Conservation (phyloP, 2,797 vertebrate species). For the Orestias chungarensis region DNA sequence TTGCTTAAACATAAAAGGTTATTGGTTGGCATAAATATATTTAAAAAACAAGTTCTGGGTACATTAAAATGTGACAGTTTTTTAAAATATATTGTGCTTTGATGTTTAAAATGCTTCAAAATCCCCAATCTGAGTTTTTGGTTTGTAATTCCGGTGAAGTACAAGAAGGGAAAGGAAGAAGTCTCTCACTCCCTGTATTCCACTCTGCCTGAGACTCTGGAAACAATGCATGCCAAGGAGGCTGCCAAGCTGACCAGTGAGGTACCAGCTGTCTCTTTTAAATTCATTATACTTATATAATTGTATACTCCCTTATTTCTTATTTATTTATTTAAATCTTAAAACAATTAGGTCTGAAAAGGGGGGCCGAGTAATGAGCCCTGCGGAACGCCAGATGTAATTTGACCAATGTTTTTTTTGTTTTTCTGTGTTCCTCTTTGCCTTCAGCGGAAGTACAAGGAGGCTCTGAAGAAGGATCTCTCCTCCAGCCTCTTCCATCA, state of each 20-base stretch:
- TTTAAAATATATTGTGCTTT: neutral
- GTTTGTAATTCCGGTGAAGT: slow-evolving; percentile 77
- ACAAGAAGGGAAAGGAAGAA: slow-evolving; percentile 82
- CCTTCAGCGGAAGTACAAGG: slow-evolving; percentile 58
- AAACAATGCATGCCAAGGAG: slow-evolving; percentile 87
- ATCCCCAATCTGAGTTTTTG: accelerated
- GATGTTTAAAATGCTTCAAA: accelerated
- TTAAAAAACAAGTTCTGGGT: neutral
- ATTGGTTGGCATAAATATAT: neutral
- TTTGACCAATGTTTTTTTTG: neutral
- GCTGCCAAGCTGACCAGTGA: slow-evolving; percentile 85
- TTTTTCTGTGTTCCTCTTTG: slow-evolving; percentile 8
- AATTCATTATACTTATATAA: neutral
- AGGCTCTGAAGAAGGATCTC: slow-evolving; percentile 29
- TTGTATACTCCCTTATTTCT: too few species aligned
- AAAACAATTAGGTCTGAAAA: neutral
- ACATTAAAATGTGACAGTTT: neutral
- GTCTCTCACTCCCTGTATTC: slow-evolving; percentile 82
- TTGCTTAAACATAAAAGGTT: neutral
- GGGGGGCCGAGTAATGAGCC: neutral
- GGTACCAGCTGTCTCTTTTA: slow-evolving; percentile 61
- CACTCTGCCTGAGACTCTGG: slow-evolving; percentile 85
- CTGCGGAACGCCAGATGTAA: neutral
- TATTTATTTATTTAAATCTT: neutral
- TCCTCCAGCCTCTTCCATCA: slow-evolving; percentile 76